Base-by-base conservation (phyloP, 1,140 invertebrate genomes). In the Drosophila watanabei region DNA sequence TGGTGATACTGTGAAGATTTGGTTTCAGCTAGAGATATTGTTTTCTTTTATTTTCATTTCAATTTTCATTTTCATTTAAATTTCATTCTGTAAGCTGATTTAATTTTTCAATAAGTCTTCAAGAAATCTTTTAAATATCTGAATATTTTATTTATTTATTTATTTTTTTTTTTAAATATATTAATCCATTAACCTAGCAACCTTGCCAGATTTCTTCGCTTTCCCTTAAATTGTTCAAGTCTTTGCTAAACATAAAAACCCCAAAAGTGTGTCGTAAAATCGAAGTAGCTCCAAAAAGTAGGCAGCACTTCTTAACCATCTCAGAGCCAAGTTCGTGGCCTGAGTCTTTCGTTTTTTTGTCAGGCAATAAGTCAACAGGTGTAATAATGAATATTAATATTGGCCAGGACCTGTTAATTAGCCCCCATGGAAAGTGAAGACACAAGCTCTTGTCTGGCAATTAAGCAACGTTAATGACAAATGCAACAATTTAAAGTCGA, bases 341-440 rank as follows among this genome's bases (percentile, higher is more conserved):
- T 76, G 62, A 90, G 86, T 89, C 86, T 59, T 89, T 82, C 41
- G 63, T 62, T 68, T 64, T 58, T 32, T 4, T 7, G 33, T 18
- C 20, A 39, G 32, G 5, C 39, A 59, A 37, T 41, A 16, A 71
- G 51, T 30, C 14, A 7, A 60, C 24, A 20, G 18, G 56, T 30
- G 30, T n/a, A 24, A 52, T 32, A 18, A 13, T 28, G 39, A 77
- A 61, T 77, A 49, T 46, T 60, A 43, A 58, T 49, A 18, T 39
- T 14, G 33, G 18, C 71, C 48, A 75, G 61, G 61, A 39, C 30
- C 54, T 52, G 71, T 65, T 75, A 52, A 64, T 76, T 48, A 64
- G 79, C 51, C 51, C 9, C 52, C 48, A 52, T 60, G 48, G 83
- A 89, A 87, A 87, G 80, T 65, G 24, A 66, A 62, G 58, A 45